Evolutionary conservation across 2,113 vertebrate genomes (phyloP).

Genomic region (Apteryx owenii): DNA sequence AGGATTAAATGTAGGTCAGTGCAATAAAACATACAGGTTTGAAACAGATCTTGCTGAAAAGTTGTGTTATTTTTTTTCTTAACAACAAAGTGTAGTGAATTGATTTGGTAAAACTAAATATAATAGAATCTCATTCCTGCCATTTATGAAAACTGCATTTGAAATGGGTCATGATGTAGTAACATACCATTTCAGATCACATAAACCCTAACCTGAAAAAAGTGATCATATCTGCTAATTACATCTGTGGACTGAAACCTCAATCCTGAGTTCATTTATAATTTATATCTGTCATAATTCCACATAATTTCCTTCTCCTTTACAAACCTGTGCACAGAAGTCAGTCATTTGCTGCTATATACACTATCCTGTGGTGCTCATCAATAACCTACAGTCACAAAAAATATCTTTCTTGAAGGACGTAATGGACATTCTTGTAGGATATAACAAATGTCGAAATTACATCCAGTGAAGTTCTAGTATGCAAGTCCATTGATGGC

Average conservation of each 20-base stretch:
- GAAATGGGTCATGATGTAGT: neutral
- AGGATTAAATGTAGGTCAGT: neutral
- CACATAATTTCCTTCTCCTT: neutral
- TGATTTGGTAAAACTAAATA: neutral
- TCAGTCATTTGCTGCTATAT: neutral
- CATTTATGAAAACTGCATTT: neutral
- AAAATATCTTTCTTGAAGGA: neutral
- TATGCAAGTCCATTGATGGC: rapidly evolving
- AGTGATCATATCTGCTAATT: neutral
- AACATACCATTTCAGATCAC: neutral
- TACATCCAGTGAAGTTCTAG: neutral
- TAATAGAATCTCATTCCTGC: neutral
- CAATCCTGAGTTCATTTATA: neutral
- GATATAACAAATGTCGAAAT: neutral
- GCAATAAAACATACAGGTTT: neutral
- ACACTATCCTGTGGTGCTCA: neutral
- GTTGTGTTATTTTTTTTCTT: neutral
- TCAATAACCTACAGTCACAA: neutral
- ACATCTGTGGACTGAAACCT: neutral
- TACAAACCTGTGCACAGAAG: neutral
- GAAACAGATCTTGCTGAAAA: neutral
- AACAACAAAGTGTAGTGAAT: neutral
- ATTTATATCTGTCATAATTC: neutral
- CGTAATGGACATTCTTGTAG: neutral
- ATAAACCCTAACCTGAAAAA: neutral